A percentile compares a stretch with the other conserved stretches of the same genome.
phyloP scores from a whole-genome alignment of 2,797 vertebrate species.

The Sylvia borin region DNA sequence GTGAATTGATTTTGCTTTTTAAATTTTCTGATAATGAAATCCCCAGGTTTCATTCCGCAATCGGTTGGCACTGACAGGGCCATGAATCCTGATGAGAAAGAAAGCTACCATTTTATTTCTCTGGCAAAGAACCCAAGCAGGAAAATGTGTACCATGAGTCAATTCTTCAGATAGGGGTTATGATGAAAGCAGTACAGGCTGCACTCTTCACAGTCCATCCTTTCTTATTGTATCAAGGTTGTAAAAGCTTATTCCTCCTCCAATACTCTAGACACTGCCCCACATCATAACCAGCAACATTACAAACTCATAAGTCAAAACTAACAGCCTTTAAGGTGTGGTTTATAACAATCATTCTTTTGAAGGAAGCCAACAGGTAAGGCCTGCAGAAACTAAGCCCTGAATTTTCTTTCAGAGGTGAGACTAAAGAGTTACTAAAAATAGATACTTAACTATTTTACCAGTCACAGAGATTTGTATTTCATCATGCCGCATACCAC shows the following conservation, averaged over 20 bases:
- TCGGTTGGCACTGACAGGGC: background rate
- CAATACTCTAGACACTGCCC: background rate
- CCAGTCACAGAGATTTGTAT: background rate
- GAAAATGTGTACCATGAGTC: background rate
- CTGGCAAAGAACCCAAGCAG: background rate
- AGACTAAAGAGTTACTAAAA: background rate
- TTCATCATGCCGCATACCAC: background rate
- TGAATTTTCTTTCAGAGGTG: background rate
- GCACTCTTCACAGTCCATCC: background rate
- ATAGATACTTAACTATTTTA: background rate
- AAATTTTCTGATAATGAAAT: background rate
- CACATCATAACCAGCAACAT: background rate
- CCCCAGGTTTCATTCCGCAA: background rate
- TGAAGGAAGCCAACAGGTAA: background rate
- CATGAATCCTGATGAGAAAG: background rate
- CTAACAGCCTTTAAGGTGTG: background rate
- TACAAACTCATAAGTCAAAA: background rate
- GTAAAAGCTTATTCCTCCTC: background rate
- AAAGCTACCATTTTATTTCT: background rate
- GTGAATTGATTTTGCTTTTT: background rate
- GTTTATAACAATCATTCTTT: background rate
- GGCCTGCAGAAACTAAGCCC: background rate
- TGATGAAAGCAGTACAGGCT: background rate
- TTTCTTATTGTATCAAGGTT: background rate
- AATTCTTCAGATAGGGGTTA: slow-evolving; percentile 1